A percentile compares a stretch with the other conserved stretches of the same genome.
Evolutionary conservation across 2,797 vertebrate species (phyloP).

Genomic region (Lacerta viridis): DNA sequence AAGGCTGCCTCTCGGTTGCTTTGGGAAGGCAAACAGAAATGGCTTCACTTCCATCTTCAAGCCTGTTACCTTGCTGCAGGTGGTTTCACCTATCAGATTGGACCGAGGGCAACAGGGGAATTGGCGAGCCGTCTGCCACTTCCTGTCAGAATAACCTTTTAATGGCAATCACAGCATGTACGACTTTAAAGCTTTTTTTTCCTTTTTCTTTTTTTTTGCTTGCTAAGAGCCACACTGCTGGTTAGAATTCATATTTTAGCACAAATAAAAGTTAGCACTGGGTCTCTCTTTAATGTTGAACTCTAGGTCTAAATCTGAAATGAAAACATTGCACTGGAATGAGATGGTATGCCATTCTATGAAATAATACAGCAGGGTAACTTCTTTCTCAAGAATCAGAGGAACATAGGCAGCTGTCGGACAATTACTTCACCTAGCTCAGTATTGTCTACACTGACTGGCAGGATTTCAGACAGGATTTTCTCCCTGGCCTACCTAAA

Average conservation of each 20-base stretch:
- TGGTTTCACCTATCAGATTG: constrained; percentile 26
- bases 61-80: constrained; percentile 49
- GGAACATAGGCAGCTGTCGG: no score
- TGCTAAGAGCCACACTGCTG: background rate
- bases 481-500: no score
- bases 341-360: background rate
- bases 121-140: background rate
- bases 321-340: background rate
- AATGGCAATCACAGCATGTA: background rate
- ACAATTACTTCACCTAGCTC: no score
- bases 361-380: background rate
- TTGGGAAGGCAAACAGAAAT: constrained; percentile 59
- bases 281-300: background rate
- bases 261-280: background rate
- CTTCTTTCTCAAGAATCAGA: background rate
- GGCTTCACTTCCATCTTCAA: constrained; percentile 37
- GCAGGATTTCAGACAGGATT: no score
- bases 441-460: no score
- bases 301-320: background rate
- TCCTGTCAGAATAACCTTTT: constrained; percentile 43
- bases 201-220: constrained; percentile 41
- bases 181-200: background rate
- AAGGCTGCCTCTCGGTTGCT: constrained; percentile 52
- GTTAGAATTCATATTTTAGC: constrained; percentile 14
- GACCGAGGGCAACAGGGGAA: constrained; percentile 35